These are phyloP conservation scores for Labeo catla DNA, from an alignment of 2,113 vertebrate species.

Conservation along the genomic window DNA sequence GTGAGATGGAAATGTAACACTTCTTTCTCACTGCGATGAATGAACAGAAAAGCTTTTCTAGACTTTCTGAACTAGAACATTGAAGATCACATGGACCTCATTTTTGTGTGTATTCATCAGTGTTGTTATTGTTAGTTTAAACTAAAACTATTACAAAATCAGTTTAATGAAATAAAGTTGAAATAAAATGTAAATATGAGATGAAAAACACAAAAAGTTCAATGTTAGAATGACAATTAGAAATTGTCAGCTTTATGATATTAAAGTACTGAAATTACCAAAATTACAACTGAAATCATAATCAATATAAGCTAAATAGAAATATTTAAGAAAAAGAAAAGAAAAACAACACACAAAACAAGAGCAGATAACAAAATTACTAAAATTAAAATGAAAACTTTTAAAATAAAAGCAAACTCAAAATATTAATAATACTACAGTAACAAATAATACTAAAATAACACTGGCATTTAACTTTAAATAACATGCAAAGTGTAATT, in stretches of 20 bases:
- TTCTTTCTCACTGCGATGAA: not conserved
- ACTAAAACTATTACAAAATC: not conserved
- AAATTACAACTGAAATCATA: not conserved
- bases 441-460: not conserved
- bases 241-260: not conserved
- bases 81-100: not conserved
- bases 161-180: not conserved
- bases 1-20: constrained; percentile 5
- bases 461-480: not conserved
- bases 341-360: not conserved
- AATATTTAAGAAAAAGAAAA: not conserved
- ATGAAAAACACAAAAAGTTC: not conserved
- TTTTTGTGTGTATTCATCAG: not conserved
- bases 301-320: not conserved
- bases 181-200: not conserved
- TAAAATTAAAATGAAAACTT: not conserved
- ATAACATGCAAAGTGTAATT: not conserved
- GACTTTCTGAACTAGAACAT: not conserved
- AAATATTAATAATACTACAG: not conserved
- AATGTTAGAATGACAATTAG: not conserved
- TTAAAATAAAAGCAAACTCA: not conserved
- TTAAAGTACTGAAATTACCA: not conserved
- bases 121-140: not conserved
- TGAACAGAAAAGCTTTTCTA: constrained; percentile 13
- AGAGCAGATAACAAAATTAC: not conserved